phyloP scores from a whole-genome alignment of 2,797 vertebrate genomes.

The Antrozous pallidus region DNA sequence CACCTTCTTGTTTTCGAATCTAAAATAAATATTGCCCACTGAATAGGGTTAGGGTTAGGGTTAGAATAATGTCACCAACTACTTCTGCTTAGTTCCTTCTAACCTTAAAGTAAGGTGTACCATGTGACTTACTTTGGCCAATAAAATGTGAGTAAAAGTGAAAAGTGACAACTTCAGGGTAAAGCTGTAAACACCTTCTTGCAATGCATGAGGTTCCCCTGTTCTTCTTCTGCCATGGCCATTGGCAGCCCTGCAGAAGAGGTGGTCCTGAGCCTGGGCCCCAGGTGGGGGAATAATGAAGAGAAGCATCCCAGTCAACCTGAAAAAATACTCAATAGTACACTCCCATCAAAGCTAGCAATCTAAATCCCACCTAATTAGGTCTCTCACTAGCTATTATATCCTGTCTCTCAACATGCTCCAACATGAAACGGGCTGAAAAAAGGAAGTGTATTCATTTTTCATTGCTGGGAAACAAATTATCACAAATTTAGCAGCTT shows the following conservation, averaged over 20 bases:
- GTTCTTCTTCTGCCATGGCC: background rate
- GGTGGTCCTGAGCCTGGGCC: rapidly evolving
- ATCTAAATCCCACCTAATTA: background rate
- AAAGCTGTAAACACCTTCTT: background rate
- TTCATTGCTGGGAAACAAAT: conserved; percentile 5
- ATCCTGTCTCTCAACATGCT: background rate
- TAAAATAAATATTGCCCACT: background rate
- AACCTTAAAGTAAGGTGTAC: background rate
- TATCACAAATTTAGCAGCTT: background rate
- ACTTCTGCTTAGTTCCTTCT: background rate
- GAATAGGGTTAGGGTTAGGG: too few species aligned
- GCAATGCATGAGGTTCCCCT: background rate
- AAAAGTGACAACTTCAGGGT: background rate
- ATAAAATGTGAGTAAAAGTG: background rate
- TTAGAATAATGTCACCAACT: background rate
- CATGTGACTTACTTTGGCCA: background rate
- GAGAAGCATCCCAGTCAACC: background rate
- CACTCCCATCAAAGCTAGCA: background rate
- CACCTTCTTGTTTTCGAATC: background rate
- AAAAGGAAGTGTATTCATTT: background rate
- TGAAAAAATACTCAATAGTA: background rate
- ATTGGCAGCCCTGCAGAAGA: background rate
- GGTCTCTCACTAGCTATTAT: background rate
- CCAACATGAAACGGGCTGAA: background rate
- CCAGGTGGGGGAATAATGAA: background rate